Base-by-base conservation (phyloP, 2,888 invertebrate genomes). In the Papilio demoleus region DNA sequence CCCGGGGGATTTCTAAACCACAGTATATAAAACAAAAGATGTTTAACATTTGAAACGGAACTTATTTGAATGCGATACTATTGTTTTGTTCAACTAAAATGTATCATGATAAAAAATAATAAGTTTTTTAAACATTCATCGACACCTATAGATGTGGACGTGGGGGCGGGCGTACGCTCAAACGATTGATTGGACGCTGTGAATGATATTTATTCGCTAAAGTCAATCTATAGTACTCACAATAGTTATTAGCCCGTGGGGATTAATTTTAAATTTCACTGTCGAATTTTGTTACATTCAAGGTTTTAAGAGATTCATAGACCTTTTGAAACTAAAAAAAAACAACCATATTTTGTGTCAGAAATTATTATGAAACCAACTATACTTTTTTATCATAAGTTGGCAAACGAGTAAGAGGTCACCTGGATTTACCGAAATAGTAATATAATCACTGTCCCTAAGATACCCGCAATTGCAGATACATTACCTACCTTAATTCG, bases 101-200 rank as follows among this genome's bases (percentile, higher is more conserved):
- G 60, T 62, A 67, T 70, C 61, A 38, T 34, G 42, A 65, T 58
- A 53, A 67, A 70, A 68, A 58, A 62, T 65, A 65, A 68, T 68
- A 62, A 67, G 47, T 50, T 64, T 66, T n/a, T 65, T 61, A 63
- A 66, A 47, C 47, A 68, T 68, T 65, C 61, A 62, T 61, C 47
- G 70, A 36, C 17, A 56, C 34, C 66, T 42, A 65, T 65, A 70
- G 65, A 27, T 72, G 73, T 70, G 68, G 72, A 73, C 27, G 72
- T 74, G 75, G 72, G 74, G 73, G 72, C 72, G 73, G 70, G 67
- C 71, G 68, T 36, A 65, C 73, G 76, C 74, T 77, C 77, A 76
- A 75, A 75, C 83, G 84, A 88, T 88, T 87, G 88, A 88, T 88
- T 85, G 88, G 79, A 72, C 81, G 79, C 83, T 82, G 85, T 84